Evolutionary conservation across 2,888 invertebrate genomes (phyloP).

Genomic region (Andricus curvator): DNA sequence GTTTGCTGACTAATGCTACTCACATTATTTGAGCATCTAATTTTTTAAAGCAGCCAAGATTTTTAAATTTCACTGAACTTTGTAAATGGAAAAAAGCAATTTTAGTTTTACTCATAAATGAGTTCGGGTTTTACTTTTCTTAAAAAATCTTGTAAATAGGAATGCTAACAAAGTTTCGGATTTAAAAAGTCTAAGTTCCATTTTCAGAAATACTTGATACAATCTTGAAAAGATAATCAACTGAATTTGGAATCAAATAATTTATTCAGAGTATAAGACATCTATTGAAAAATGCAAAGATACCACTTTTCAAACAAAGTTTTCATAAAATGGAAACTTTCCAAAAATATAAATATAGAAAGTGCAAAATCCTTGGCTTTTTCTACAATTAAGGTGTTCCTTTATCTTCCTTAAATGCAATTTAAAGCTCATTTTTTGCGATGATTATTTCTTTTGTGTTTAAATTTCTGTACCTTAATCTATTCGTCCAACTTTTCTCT

Average conservation of each 20-base stretch:
- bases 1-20: not conserved
- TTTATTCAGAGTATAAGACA: not conserved
- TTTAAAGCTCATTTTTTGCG: not conserved
- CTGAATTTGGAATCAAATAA: not conserved
- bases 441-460: no score
- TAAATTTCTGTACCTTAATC: no score
- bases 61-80: not conserved
- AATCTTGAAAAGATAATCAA: not conserved
- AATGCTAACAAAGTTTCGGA: not conserved
- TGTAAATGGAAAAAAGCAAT: not conserved
- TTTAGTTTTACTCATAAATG: not conserved
- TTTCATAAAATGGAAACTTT: not conserved
- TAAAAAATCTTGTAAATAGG: conserved; percentile 5
- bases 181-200: not conserved
- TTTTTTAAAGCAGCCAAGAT: conserved; percentile 31
- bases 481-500: no score
- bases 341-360: not conserved
- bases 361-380: not conserved
- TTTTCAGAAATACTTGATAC: no score
- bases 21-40: conserved; percentile 1
- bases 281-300: not conserved
- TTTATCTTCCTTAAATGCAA: not conserved
- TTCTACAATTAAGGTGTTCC: not conserved
- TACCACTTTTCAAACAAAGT: no score
- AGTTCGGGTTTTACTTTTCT: not conserved